Evolutionary conservation across 2,113 vertebrate species (phyloP).

Genomic region (Onychorhynchus coronatus): DNA sequence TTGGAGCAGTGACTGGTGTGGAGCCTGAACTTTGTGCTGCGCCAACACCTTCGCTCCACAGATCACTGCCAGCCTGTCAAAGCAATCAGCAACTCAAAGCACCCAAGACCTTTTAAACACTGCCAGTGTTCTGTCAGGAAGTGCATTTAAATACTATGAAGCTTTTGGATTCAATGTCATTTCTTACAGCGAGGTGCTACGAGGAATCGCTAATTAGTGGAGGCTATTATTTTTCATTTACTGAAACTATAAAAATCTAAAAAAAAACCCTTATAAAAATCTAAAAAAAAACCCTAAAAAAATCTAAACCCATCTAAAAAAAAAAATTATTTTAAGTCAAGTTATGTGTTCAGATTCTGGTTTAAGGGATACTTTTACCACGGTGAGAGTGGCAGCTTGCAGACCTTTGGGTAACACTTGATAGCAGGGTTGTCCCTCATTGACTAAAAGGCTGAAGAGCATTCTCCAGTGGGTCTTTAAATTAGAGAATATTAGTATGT

Average conservation of each 20-base stretch:
- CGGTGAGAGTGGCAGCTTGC: background rate
- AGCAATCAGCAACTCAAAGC: conserved; percentile 16
- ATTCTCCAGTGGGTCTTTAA: background rate
- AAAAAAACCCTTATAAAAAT: too few relatives aligned
- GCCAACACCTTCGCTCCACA: conserved; percentile 7
- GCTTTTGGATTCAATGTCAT: conserved; percentile 13
- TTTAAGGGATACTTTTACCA: background rate
- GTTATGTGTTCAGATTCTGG: background rate
- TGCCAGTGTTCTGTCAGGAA: conserved; percentile 36
- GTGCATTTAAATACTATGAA: conserved; percentile 41
- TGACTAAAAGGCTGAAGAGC: background rate
- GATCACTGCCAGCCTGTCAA: conserved; percentile 44
- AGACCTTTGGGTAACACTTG: background rate
- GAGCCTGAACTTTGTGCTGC: conserved; percentile 46
- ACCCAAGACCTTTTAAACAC: conserved; percentile 20
- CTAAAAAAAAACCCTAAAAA: too few relatives aligned
- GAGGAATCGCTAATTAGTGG: conserved; percentile 18
- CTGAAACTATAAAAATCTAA: background rate
- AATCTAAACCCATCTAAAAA: too few relatives aligned
- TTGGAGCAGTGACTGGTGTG: background rate
- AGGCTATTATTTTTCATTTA: background rate
- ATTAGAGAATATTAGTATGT: background rate
- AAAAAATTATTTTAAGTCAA: background rate
- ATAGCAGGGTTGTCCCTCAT: background rate
- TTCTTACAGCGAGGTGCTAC: conserved; percentile 7